A percentile compares a stretch with the other conserved stretches of the same genome.
Evolutionary conservation across 2,113 vertebrate genomes (phyloP).

Genomic region (Ailurus styani): DNA sequence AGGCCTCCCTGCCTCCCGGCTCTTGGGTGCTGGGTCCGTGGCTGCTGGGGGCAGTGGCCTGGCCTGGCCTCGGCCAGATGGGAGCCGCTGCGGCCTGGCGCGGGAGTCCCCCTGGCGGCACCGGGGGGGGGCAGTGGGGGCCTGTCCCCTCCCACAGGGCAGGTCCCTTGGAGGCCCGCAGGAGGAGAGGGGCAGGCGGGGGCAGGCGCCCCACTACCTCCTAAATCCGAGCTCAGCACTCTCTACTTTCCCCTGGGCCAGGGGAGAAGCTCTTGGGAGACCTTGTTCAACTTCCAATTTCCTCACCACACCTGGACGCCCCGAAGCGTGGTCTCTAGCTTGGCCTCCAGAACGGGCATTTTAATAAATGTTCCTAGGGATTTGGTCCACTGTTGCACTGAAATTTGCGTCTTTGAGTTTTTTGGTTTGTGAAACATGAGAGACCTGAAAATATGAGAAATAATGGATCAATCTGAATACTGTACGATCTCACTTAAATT

Average conservation of each 20-base stretch:
- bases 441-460: too few relatives aligned
- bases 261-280: neutral
- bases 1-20: neutral
- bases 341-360: neutral
- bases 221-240: neutral
- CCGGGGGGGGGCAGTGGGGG: too few relatives aligned
- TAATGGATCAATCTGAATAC: too few relatives aligned
- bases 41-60: neutral
- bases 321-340: neutral
- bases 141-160: neutral
- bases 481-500: too few relatives aligned
- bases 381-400: neutral
- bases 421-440: neutral
- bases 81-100: neutral
- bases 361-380: neutral
- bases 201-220: neutral
- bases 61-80: neutral
- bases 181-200: neutral
- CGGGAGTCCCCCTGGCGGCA: neutral
- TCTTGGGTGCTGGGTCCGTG: neutral
- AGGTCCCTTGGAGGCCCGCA: neutral
- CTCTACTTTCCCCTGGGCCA: neutral
- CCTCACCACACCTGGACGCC: neutral
- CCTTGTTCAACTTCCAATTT: neutral
- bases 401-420: neutral